A percentile compares a stretch with the other conserved stretches of the same genome.
phyloP scores from a whole-genome alignment of 2,797 vertebrate genomes.

The Luscinia luscinia region DNA sequence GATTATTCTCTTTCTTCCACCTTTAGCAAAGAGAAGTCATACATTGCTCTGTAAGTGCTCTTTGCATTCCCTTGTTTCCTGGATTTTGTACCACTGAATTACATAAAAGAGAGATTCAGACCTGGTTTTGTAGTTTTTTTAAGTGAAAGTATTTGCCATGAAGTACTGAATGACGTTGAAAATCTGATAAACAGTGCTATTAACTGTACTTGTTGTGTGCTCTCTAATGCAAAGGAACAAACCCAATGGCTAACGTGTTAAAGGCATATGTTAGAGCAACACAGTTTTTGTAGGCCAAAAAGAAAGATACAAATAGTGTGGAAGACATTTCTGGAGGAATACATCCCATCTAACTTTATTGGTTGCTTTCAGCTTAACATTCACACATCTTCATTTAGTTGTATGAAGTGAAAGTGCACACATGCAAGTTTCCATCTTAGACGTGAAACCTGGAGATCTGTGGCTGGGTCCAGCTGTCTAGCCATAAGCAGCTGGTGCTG shows the following conservation, averaged over 20 bases:
- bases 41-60: background rate
- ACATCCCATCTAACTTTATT: background rate
- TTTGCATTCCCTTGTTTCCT: background rate
- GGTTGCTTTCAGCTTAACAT: background rate
- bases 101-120: background rate
- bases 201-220: background rate
- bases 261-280: background rate
- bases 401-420: background rate
- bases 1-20: background rate
- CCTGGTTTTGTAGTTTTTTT: background rate
- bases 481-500: rapidly evolving
- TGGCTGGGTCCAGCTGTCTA: background rate
- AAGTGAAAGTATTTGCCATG: background rate
- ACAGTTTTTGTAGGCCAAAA: background rate
- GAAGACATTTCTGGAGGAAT: background rate
- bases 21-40: background rate
- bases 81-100: background rate
- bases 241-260: background rate
- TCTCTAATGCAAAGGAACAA: background rate
- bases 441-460: background rate
- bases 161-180: background rate
- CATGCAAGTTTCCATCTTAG: background rate
- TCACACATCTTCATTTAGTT: background rate
- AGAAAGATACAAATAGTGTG: background rate
- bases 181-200: background rate